These are phyloP conservation scores for Sebastolobus alascanus DNA, from an alignment of 2,797 vertebrate genomes.

Conservation along the genomic window DNA sequence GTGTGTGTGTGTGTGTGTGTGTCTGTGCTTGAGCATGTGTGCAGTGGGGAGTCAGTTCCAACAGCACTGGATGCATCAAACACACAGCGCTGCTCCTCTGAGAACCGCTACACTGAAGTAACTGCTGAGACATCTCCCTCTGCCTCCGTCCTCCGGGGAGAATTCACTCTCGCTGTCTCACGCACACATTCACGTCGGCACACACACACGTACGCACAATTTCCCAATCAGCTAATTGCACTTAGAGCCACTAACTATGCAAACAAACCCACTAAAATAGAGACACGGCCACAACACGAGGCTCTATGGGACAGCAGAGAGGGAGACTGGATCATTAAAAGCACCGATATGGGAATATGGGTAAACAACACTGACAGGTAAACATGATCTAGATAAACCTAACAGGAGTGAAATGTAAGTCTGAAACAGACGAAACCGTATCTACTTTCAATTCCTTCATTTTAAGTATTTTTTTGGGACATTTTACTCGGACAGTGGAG, in stretches of 20 bases:
- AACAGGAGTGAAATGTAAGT: conserved; percentile 11
- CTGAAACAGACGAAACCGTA: conserved; percentile 25
- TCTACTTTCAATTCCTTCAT: not conserved
- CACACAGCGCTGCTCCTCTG: conserved; percentile 69
- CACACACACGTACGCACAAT: conserved; percentile 27
- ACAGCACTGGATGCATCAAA: conserved; percentile 79
- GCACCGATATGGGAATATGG: conserved; percentile 62
- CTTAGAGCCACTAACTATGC: conserved; percentile 81
- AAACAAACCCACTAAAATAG: conserved; percentile 81
- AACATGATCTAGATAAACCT: conserved; percentile 67
- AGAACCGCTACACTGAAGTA: conserved; percentile 72
- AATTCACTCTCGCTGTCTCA: conserved; percentile 44
- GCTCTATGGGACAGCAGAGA: conserved; percentile 68
- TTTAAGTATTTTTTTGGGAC: not conserved
- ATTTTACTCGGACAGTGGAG: not conserved
- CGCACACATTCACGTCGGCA: conserved; percentile 19
- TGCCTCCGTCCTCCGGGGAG: conserved; percentile 64
- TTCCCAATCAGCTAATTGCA: conserved; percentile 81
- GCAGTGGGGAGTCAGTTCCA: conserved; percentile 73
- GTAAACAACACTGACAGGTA: conserved; percentile 78
- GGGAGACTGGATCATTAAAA: conserved; percentile 79
- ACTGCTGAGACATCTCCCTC: conserved; percentile 83
- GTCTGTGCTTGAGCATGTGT: conserved; percentile 37
- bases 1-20: conserved; percentile 39
- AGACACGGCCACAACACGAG: conserved; percentile 75